Evolutionary conservation across 2,888 invertebrate species (phyloP).

Genomic region (Helleia helle): DNA sequence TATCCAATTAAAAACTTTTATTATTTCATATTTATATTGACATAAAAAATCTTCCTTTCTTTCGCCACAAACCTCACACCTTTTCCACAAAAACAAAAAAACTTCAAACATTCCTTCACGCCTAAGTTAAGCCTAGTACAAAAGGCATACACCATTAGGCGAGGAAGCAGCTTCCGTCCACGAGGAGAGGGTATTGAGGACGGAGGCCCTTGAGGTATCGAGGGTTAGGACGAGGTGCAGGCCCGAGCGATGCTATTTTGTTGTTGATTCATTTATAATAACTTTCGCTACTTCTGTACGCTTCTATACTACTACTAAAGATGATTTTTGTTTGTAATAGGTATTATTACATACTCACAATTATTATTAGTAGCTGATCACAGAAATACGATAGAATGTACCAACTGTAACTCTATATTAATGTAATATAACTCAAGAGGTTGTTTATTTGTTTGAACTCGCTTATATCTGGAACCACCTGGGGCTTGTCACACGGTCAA

Average conservation of each 20-base stretch:
- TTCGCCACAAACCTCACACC: not conserved
- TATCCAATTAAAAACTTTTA: no score
- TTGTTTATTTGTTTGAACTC: no score
- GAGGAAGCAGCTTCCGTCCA: constrained; percentile 16
- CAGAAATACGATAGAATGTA: no score
- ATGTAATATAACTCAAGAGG: no score
- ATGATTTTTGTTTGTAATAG: not conserved
- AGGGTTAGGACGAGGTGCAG: constrained; percentile 2
- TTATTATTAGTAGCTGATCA: no score
- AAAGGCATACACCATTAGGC: constrained; percentile 3
- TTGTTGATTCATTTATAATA: not conserved
- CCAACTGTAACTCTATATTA: no score
- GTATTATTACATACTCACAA: no score
- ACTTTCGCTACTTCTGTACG: not conserved
- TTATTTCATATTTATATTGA: not conserved
- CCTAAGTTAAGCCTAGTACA: not conserved
- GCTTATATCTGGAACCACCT: no score
- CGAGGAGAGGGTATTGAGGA: constrained; percentile 11
- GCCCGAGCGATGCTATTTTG: not conserved
- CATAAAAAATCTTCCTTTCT: not conserved
- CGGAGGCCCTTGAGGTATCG: constrained; percentile 18
- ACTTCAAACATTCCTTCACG: not conserved
- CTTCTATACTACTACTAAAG: not conserved
- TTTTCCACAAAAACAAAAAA: not conserved
- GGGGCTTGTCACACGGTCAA: no score